These are phyloP conservation scores for Yponomeuta plumbellus DNA, from an alignment of 2,888 invertebrate species.

Conservation along the genomic window DNA sequence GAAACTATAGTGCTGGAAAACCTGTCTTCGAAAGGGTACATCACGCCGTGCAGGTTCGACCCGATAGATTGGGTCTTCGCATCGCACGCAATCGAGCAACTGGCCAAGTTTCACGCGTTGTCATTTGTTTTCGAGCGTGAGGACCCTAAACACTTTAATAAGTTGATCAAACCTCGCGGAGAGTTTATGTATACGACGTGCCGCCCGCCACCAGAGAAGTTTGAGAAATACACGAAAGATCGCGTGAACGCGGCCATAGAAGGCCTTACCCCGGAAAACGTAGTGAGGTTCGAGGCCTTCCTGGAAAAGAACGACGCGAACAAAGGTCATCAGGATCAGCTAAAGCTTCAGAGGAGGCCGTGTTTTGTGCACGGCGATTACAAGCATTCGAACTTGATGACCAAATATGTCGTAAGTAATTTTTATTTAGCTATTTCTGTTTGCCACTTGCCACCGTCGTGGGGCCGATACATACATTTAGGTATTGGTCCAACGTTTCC, in stretches of 20 bases:
- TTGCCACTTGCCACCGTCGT: no score
- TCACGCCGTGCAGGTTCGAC: conserved; percentile 13
- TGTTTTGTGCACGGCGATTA: conserved; percentile 19
- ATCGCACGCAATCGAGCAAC: conserved; percentile 9
- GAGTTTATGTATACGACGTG: conserved; percentile 15
- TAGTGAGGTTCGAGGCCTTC: conserved; percentile 7
- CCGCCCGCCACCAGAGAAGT: background rate
- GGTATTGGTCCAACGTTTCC: no score
- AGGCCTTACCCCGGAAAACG: conserved; percentile 7
- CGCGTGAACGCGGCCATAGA: conserved; percentile 6
- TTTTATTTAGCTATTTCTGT: background rate
- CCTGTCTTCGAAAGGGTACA: conserved; percentile 13
- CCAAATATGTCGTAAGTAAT: conserved; percentile 17
- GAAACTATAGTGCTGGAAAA: conserved; percentile 18
- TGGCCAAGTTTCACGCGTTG: conserved; percentile 21
- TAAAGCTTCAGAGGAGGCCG: conserved; percentile 10
- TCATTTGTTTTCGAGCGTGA: conserved; percentile 19
- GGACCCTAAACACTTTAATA: conserved; percentile 14
- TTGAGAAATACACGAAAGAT: conserved; percentile 12
- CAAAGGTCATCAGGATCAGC: conserved; percentile 9
- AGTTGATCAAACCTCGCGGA: conserved; percentile 9
- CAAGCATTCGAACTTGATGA: conserved; percentile 19
- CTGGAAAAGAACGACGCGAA: conserved; percentile 8
- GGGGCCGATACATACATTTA: no score
- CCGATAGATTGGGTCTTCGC: conserved; percentile 18